Conservation (phyloP, 2,113 vertebrate genomes). For the Melanostigma gelatinosum region DNA sequence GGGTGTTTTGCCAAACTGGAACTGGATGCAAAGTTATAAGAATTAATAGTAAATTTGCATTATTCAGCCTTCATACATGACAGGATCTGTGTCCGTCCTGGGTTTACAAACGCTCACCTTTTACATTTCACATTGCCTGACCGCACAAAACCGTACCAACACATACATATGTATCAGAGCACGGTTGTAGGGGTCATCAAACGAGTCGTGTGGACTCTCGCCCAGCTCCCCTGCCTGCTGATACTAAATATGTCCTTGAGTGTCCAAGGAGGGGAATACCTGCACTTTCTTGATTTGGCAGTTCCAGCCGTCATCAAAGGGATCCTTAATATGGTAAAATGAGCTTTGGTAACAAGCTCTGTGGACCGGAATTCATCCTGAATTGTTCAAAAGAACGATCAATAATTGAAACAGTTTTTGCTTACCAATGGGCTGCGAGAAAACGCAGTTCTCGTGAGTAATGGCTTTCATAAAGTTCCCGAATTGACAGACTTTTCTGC, state of each 20-base stretch:
- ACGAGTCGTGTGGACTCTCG: constrained; percentile 18
- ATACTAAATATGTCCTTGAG: constrained; percentile 60
- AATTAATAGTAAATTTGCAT: background rate
- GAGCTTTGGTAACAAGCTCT: constrained; percentile 26
- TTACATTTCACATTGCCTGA: constrained; percentile 57
- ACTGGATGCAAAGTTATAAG: background rate
- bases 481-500: constrained; percentile 16
- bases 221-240: constrained; percentile 30
- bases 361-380: background rate
- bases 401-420: constrained; percentile 26
- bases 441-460: constrained; percentile 5
- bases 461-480: constrained; percentile 30
- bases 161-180: constrained; percentile 73
- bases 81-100: constrained; percentile 38
- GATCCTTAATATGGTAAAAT: constrained; percentile 55
- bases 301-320: constrained; percentile 62
- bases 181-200: constrained; percentile 51
- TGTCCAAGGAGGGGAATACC: constrained; percentile 56
- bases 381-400: constrained; percentile 37
- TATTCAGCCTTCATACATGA: background rate
- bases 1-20: background rate
- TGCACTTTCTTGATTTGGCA: constrained; percentile 57
- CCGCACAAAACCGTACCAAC: constrained; percentile 44
- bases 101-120: constrained; percentile 61
- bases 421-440: background rate